Evolutionary conservation across 1,140 invertebrate species (phyloP), one percentile per base, ranked within the genome.

Genomic region (Polyergus mexicanus): DNA sequence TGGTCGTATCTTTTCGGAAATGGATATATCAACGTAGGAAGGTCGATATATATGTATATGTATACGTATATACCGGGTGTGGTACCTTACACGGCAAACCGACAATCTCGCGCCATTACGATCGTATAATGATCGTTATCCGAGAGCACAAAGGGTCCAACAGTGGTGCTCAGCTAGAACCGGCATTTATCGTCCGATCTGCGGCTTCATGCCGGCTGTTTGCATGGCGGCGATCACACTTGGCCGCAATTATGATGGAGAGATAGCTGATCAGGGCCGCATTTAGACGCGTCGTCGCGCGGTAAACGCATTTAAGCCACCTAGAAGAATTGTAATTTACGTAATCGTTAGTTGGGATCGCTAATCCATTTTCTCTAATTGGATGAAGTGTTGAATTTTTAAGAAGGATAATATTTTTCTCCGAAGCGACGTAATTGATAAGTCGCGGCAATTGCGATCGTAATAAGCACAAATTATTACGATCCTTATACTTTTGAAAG

Each of bases 81-180:
- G 77, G 84, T 86, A 66, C 66, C 84, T 83, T 90, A 89, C 88
- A 90, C 63, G 71, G 44, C 68, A 81, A 87, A 92, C 91, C 92
- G 90, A 92, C 92, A 92, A 94, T 93, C 93, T 94, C 87, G 91
- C 91, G 74, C 89, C 86, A 94, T 93, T 94, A 93, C 90, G 90
- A 93, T 93, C 90, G 92, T 86, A 87, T 92, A 92, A 94, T 93
- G 92, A 94, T 93, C 92, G 92, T 91, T 93, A 93, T 93, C 87
- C 87, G 65, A 83, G 85, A 78, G 91, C 91, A 94, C 90, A 94
- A 94, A 94, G 91, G 89, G 88, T 87, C 76, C 86, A 86, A 86
- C 90, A 91, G 92, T 85, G 91, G 88, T 91, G 91, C 92, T 93
- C 92, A 89, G 88, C 90, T 56, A n/a, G 13, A 38, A 51, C 35